A percentile compares a stretch with the other conserved stretches of the same genome.
These are phyloP conservation scores for Ptiloglossa arizonensis DNA, from an alignment of 1,140 invertebrate genomes.

Conservation along the genomic window DNA sequence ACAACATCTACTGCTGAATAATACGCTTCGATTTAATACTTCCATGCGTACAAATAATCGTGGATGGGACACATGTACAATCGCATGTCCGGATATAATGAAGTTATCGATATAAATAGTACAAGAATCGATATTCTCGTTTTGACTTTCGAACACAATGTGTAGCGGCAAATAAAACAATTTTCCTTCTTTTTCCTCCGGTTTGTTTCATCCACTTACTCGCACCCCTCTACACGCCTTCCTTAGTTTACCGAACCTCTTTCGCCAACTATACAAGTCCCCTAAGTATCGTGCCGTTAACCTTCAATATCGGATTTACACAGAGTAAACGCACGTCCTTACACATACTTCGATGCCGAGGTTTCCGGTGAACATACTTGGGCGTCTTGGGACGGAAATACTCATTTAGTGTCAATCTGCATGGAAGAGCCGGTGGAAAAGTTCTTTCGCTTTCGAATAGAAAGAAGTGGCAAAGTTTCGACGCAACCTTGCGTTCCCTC, in stretches of 20 bases:
- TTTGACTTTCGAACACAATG: no score
- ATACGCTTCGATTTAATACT: no score
- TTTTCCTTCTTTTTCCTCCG: not conserved
- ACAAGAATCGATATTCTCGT: no score
- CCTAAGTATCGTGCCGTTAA: conserved; percentile 12
- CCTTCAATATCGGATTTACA: conserved; percentile 27
- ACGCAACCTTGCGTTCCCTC: no score
- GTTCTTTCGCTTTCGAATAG: not conserved
- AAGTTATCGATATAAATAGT: no score
- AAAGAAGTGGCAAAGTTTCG: conserved; percentile 41
- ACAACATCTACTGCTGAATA: no score
- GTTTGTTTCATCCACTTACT: not conserved
- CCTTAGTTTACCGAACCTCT: not conserved
- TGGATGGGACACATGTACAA: no score
- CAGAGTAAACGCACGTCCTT: conserved; percentile 13
- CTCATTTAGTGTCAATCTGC: not conserved
- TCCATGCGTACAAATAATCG: no score
- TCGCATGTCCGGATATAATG: no score
- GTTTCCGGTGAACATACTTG: not conserved
- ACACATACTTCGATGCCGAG: not conserved
- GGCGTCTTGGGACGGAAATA: not conserved
- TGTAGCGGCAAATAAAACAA: no score
- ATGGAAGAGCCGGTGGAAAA: not conserved
- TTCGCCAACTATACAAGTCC: not conserved
- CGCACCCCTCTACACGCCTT: not conserved